phyloP scores from a whole-genome alignment of 1,140 invertebrate species.

The Neodiprion fabricii region DNA sequence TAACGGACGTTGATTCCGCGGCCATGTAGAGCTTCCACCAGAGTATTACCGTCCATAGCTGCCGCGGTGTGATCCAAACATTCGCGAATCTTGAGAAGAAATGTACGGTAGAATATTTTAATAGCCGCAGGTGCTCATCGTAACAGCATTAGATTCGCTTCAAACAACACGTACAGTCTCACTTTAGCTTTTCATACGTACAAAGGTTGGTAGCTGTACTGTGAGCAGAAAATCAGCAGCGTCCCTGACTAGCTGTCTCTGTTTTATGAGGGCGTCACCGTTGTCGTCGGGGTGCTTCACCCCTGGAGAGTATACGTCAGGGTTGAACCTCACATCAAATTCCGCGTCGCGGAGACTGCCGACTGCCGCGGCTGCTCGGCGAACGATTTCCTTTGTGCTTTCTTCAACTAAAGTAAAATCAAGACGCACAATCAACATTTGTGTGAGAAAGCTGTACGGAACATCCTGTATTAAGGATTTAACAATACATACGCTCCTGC shows the following conservation, averaged over 20 bases:
- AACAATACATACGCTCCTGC: conserved; percentile 70
- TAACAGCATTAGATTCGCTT: conserved; percentile 11
- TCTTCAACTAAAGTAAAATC: conserved; percentile 72
- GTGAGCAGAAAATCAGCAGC: conserved; percentile 94
- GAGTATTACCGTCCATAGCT: conserved; percentile 93
- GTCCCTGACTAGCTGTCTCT: conserved; percentile 90
- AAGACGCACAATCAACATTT: conserved; percentile 8
- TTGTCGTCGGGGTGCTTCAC: conserved; percentile 82
- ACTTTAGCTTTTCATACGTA: conserved; percentile 62
- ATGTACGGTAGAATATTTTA: conserved; percentile 25
- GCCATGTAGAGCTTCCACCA: conserved; percentile 92
- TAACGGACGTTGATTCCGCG: conserved; percentile 98
- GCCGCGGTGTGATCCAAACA: conserved; percentile 90
- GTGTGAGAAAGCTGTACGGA: conserved; percentile 6
- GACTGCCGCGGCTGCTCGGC: conserved; percentile 85
- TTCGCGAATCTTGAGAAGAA: conserved; percentile 77
- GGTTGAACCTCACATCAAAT: conserved; percentile 98
- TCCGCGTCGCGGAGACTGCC: conserved; percentile 93
- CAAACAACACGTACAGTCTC: neutral
- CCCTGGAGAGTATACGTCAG: conserved; percentile 95
- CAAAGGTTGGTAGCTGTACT: conserved; percentile 92
- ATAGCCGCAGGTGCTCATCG: neutral
- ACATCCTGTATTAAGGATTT: neutral
- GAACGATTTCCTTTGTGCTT: conserved; percentile 88
- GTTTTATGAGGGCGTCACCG: conserved; percentile 76